Evolutionary conservation across 2,797 vertebrate genomes (phyloP), one percentile per base, ranked within the genome.

Genomic region (Basileuterus tristriatus): DNA sequence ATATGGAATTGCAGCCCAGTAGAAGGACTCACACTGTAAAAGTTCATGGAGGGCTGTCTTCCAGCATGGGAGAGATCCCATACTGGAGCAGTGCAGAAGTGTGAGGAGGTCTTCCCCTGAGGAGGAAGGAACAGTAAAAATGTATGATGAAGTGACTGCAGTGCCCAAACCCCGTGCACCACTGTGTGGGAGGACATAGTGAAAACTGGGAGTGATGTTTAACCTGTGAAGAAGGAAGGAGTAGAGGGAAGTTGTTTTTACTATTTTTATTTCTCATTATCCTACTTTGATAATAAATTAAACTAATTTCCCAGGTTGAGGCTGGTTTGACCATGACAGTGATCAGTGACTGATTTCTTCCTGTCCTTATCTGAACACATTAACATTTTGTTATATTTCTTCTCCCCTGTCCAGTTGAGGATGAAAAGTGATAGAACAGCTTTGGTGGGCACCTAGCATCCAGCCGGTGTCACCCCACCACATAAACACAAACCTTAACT

Each of bases 141-240:
- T 6, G 2, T 7, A 34, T n/a, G 22, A 82, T 17, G 20, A 63
- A n/a, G 36, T 49, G 36, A 56, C 7, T 19, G 23, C n/a, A 44
- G 49, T 1, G 2, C 13, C 4, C 16, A 37, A 3, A 30, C 20
- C 19, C 32, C 29, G 20, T 50, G 41, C 1, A 5, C 8, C 32
- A 18, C 27, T 63, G 9, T 0, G 0, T 27, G 9, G 36, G 14
- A 44, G 11, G 6, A 50, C 6, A 5, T 3, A 63, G 8, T 39
- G 14, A 69, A 62, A 76, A 76, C 0, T 56, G 29, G 16, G 9
- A 24, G 7, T 22, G 11, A 43, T 8, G 1, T 29, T n/a, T 43
- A 56, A n/a, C n/a, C 37, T 69, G 16, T 24, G 49, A 50, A 76
- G 16, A 44, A 56, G 14, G 20, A 76, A 76, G 23, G 14, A 44